A percentile compares a stretch with the other conserved stretches of the same genome.
Conservation (phyloP, 2,888 invertebrate genomes). For the Exocentrus adspersus region DNA sequence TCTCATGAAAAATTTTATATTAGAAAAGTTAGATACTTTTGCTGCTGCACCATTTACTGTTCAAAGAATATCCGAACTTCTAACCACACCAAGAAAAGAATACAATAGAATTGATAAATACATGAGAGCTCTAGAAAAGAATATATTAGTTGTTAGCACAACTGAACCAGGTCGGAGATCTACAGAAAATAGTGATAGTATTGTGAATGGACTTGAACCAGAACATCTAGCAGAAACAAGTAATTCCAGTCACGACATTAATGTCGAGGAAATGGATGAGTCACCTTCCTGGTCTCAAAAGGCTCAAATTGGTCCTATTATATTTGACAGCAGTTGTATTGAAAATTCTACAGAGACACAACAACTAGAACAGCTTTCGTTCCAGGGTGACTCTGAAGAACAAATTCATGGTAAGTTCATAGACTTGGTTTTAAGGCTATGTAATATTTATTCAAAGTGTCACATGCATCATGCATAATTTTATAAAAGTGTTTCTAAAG, state of each 20-base stretch:
- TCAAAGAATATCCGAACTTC: constrained; percentile 93
- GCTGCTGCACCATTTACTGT: constrained; percentile 95
- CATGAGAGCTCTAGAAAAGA: constrained; percentile 96
- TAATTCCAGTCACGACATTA: constrained; percentile 66
- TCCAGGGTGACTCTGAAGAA: constrained; percentile 20
- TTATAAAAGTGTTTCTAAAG: no score
- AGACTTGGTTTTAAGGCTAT: no score
- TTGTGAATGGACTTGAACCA: constrained; percentile 72
- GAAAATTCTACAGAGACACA: constrained; percentile 34
- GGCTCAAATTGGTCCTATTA: constrained; percentile 27
- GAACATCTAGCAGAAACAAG: constrained; percentile 65
- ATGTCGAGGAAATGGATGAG: constrained; percentile 70
- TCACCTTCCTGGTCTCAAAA: constrained; percentile 54
- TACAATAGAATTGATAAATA: constrained; percentile 97
- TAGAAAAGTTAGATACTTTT: constrained; percentile 85
- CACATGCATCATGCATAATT: no score
- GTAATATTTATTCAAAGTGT: no score
- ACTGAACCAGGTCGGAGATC: constrained; percentile 75
- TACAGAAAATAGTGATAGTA: constrained; percentile 74
- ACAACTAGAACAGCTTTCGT: constrained; percentile 16
- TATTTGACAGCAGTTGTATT: constrained; percentile 36
- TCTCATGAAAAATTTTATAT: constrained; percentile 83
- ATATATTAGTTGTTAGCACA: constrained; percentile 86
- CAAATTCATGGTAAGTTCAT: constrained; percentile 32
- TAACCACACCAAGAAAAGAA: constrained; percentile 91